Evolutionary conservation across 2,797 vertebrate genomes (phyloP), one percentile per base, ranked within the genome.

Genomic region (Knipowitschia caucasica): DNA sequence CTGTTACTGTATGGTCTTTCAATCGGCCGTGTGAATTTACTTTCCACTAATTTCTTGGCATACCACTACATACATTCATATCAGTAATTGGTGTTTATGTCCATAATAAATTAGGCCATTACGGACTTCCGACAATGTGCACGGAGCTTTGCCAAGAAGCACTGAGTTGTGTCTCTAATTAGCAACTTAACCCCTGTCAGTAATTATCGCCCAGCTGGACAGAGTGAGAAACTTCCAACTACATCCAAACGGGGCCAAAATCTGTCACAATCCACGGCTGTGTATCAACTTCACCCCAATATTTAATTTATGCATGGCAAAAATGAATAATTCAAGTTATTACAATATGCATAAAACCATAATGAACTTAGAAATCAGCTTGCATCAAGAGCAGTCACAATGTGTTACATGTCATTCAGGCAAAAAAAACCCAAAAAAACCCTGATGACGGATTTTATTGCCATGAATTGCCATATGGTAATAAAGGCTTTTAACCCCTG

Each of bases 271-370:
- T 78, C 30, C 53, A 67, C n/a, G 53, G 39, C 62, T 64, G 54
- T 66, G 53, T 64, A 69, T 71, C 62, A 62, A 70, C 51, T 62
- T 38, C 56, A 73, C 74, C 71, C 63, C 54, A 59, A 78, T 75
- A 69, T 73, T 72, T 24, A 72, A 77, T 79, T 46, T 79, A 83
- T 80, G 77, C 80, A 60, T 47, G 42, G 47, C 47, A 74, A 83
- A 67, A 83, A 86, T 87, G 62, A 84, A 71, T 77, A 71, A 84
- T 78, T 50, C 5, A 36, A 17, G 47, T 67, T 73, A 66, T 77
- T 81, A 72, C 75, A 75, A 69, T 77, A 84, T 85, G 77, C 75
- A 78, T 67, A 84, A 77, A 86, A n/a, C 69, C 58, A 78, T 76
- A 73, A 85, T 78, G 51, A 71, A 79, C 71, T 74, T 64, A 74